Percentiles rank a stretch among this genome's conserved stretches.
Conservation (phyloP, 2,797 vertebrate species). For the Epinephelus malabaricus region DNA sequence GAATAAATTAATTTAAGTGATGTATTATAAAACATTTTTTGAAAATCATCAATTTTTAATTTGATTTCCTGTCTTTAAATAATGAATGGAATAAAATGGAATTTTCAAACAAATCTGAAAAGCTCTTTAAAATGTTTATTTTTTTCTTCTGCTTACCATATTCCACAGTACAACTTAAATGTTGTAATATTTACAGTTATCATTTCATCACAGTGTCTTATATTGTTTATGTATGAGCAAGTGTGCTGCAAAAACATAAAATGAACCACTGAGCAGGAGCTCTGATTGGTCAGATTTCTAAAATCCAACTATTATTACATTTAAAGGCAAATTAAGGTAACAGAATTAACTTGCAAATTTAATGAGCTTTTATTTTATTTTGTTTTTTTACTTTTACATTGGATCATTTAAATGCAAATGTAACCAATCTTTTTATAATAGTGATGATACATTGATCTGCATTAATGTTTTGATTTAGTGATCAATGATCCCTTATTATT, state of each 20-base stretch:
- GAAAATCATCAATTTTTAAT: no score
- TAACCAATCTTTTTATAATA: no score
- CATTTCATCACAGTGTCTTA: no score
- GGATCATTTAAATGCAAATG: slow-evolving; percentile 1
- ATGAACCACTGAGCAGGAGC: neutral
- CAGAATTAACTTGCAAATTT: neutral
- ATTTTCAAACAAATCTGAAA: neutral
- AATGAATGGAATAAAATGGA: neutral
- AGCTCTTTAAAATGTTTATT: no score
- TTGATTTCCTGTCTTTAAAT: neutral
- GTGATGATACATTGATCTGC: no score
- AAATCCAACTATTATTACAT: slow-evolving; percentile 1
- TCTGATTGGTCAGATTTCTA: slow-evolving; percentile 3
- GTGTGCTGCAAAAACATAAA: neutral
- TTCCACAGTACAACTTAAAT: neutral
- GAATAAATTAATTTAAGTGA: neutral
- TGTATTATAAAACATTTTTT: neutral
- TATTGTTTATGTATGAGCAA: no score
- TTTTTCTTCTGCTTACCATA: neutral
- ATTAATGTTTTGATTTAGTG: no score
- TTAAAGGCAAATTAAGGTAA: slow-evolving; percentile 3
- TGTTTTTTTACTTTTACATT: neutral
- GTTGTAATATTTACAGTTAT: no score
- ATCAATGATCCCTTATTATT: no score
- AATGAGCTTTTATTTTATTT: neutral